These are phyloP conservation scores for Phaonia tiefii DNA, from an alignment of 2,888 invertebrate genomes.

Conservation along the genomic window DNA sequence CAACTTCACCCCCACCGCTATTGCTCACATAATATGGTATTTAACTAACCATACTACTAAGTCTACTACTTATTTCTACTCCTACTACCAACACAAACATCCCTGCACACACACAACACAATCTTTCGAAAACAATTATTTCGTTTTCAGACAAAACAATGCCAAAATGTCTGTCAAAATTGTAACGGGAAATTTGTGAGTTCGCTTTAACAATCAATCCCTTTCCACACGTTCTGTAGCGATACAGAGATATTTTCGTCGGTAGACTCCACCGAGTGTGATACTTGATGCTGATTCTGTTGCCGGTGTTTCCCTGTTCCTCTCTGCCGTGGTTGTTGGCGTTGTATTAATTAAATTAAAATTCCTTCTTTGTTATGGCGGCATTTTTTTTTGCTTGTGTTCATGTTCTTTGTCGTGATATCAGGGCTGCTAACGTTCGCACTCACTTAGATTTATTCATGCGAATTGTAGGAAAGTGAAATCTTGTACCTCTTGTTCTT, in stretches of 20 bases:
- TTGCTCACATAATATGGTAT: no score
- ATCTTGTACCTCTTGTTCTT: not conserved
- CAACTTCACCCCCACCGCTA: not conserved
- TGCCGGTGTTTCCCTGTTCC: not conserved
- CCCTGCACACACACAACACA: not conserved
- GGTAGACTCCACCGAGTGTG: slow-evolving; percentile 1
- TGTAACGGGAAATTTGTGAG: slow-evolving; percentile 41
- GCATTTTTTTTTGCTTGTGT: slow-evolving; percentile 24
- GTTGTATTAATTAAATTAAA: slow-evolving; percentile 36
- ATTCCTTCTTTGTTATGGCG: slow-evolving; percentile 34
- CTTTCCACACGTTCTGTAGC: not conserved
- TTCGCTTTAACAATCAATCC: not conserved
- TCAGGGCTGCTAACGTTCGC: not conserved
- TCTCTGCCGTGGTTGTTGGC: slow-evolving; percentile 20
- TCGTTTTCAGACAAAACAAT: slow-evolving; percentile 52
- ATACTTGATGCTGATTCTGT: slow-evolving; percentile 27
- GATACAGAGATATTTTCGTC: not conserved
- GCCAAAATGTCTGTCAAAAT: slow-evolving; percentile 61
- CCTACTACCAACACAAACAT: not conserved
- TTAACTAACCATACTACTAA: not conserved
- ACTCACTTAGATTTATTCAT: no score
- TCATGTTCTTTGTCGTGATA: not conserved
- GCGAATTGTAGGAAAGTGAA: slow-evolving; percentile 15
- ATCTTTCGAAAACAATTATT: slow-evolving; percentile 47
- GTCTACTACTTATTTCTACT: slow-evolving; percentile 1